Base-by-base conservation (phyloP, 2,113 vertebrate genomes). In the Amblyopsis rosae region DNA sequence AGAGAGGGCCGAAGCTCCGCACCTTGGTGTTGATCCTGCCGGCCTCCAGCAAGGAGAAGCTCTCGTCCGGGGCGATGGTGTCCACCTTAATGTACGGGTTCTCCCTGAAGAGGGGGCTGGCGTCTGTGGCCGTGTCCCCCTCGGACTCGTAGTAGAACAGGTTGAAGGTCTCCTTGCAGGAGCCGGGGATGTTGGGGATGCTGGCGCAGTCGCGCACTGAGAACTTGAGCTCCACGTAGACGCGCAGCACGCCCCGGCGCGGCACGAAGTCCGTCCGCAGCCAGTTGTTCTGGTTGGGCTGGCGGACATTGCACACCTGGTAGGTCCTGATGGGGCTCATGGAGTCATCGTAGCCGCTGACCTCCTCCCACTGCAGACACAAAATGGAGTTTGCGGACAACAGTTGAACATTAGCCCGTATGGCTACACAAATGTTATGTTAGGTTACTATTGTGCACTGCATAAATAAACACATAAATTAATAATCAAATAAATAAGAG, bases 301-400 rank as follows among this genome's bases (percentile, higher is more conserved):
- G 92, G 0, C 74, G 92, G 64, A 99, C 98, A 0, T 99, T 99
- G 75, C 98, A 99, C 79, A 99, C 97, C 91, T 99, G 98, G 87
- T 99, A 99, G 0, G 98, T 99, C 87, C 98, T 92, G 90, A 99
- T 99, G n/a, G 98, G 97, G 89, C 97, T 99, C 95, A 97, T 96
- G 87, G 93, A 95, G 89, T 98, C 97, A 0, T 99, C 98, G 0
- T 99, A 99, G 78, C 98, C 98, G 0, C 98, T 99, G 35, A 99
- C 98, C 87, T 99, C 98, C 91, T 99, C 98, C 98, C 98, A 99
- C 98, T 99, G 93, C 13, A 62, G 66, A 75, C 26, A 81, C 56
- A 83, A 75, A 49, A 85, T 10, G 56, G 45, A 80, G 10, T 53
- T 53, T 6, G 50, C 12, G n/a, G 12, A 53, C 12, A 48, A 84